Percentiles rank a stretch among this genome's conserved stretches.
Conservation (phyloP, 2,113 vertebrate species). For the Syrrhaptes paradoxus region DNA sequence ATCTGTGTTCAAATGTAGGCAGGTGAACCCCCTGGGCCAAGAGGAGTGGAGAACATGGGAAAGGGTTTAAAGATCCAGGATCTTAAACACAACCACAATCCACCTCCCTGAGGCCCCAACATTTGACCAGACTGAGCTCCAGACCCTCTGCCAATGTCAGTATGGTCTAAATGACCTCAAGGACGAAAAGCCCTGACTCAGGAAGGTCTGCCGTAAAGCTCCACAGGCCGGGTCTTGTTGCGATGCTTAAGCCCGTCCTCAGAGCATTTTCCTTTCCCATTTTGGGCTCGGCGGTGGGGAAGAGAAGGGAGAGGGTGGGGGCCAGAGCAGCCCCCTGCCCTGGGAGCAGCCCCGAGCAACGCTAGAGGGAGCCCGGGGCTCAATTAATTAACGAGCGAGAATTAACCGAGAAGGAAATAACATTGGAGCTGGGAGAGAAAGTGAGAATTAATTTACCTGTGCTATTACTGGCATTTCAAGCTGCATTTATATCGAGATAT, state of each 20-base stretch:
- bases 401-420: background rate
- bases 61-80: background rate
- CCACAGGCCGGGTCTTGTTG: background rate
- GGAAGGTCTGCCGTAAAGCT: background rate
- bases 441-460: background rate
- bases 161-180: background rate
- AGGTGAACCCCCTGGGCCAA: background rate
- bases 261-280: background rate
- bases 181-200: background rate
- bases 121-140: background rate
- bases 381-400: background rate
- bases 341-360: background rate
- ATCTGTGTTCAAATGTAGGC: fast-evolving
- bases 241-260: background rate
- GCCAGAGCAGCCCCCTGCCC: background rate
- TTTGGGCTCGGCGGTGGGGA: fast-evolving
- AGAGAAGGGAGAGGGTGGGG: background rate
- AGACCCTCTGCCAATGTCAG: background rate
- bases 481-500: background rate
- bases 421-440: background rate
- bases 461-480: background rate
- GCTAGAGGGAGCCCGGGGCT: slow-evolving; percentile 59
- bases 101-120: background rate
- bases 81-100: background rate
- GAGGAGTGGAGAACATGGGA: fast-evolving